Evolutionary conservation across 2,113 vertebrate species (phyloP), one percentile per base, ranked within the genome.

Genomic region (Plotosus lineatus): DNA sequence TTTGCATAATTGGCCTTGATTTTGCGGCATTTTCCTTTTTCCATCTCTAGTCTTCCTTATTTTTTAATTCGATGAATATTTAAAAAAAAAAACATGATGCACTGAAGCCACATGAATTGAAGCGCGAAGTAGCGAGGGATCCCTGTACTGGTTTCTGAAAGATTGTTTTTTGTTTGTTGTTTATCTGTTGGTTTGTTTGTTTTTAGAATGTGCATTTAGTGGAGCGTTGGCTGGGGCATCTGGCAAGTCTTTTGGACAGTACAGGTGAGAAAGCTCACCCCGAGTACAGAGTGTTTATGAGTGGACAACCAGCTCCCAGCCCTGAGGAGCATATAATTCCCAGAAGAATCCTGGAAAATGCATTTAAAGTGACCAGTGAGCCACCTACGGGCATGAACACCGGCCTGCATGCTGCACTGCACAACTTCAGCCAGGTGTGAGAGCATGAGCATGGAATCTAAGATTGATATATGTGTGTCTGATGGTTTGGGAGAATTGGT

Each of bases 361-460:
- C 90, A 15, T 90, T 97, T 83, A 96, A 96, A 90, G 93, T 96
- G 85, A 94, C 94, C 28, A 92, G 88, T 14, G 95, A 96, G 72
- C 91, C 91, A 2, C 93, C 94, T 65, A 89, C 90, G 3, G 94
- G 93, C 42, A 92, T 96, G 92, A 88, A 92, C 5, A 90, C 93
- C 87, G 93, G 93, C 86, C 83, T 97, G 46, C 93, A 94, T 26
- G 85, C 93, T 23, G 90, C 92, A 23, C 89, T 95, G 19, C 88
- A 89, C 87, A 93, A 90, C 87, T 97, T 96, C 89, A 92, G 86
- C 81, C 92, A 95, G 93, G 94, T 85, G 48, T 61, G 58, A 69
- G n/a, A 31, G 19, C 58, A n/a, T 21, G 33, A 53, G 3, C 14
- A 71, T 68, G 63, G 1, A 69, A 71, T 17, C 40, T 7, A 50